phyloP scores from a whole-genome alignment of 2,797 vertebrate genomes.

The Hyperoplus lanceolatus region DNA sequence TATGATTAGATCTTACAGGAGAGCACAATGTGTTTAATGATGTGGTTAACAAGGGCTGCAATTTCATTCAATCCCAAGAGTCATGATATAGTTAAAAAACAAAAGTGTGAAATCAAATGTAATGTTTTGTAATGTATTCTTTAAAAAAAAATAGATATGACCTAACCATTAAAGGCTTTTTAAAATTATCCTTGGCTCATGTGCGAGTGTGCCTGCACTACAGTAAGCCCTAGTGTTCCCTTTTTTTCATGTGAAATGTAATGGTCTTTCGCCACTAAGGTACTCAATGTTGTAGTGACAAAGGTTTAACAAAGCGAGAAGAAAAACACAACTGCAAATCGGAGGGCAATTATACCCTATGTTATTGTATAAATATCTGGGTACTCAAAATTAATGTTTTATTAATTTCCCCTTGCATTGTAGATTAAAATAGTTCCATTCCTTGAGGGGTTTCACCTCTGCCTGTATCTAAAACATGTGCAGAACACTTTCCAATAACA shows the following conservation, averaged over 20 bases:
- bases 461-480: neutral
- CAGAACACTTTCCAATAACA: neutral
- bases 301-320: neutral
- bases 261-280: too few relatives aligned
- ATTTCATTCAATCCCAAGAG: neutral
- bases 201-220: too few relatives aligned
- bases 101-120: too few relatives aligned
- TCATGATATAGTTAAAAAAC: neutral
- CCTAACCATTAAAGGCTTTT: too few relatives aligned
- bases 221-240: too few relatives aligned
- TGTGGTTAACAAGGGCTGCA: too few relatives aligned
- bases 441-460: neutral
- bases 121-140: too few relatives aligned
- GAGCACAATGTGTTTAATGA: neutral
- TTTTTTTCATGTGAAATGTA: too few relatives aligned
- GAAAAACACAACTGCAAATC: neutral
- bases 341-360: neutral
- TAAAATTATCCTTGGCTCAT: too few relatives aligned
- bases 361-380: too few relatives aligned
- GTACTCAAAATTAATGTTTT: neutral
- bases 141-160: too few relatives aligned
- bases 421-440: neutral
- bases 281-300: neutral
- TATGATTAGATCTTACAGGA: neutral
- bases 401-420: too few relatives aligned